These are phyloP conservation scores for Lordiphosa andalusiaca DNA, from an alignment of 2,888 invertebrate genomes.

Conservation along the genomic window DNA sequence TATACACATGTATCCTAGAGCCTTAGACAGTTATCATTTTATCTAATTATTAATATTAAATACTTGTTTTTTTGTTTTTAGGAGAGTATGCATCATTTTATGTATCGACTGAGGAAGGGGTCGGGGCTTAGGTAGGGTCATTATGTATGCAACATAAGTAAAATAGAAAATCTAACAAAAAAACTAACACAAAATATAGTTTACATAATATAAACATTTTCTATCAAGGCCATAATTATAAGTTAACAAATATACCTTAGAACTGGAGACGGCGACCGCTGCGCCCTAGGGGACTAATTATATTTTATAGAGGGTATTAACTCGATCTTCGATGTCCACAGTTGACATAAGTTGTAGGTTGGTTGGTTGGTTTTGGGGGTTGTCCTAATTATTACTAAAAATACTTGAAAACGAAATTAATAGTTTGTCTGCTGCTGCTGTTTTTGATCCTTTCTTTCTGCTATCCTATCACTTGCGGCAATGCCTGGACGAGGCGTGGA, in stretches of 20 bases:
- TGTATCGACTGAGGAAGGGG: conserved; percentile 21
- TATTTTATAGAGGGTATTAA: no score
- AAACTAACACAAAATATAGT: conserved; percentile 26
- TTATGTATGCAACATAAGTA: conserved; percentile 29
- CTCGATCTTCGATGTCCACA: no score
- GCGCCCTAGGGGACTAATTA: conserved; percentile 7
- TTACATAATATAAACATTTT: conserved; percentile 43
- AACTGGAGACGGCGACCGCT: conserved; percentile 9
- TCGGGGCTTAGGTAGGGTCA: conserved; percentile 3
- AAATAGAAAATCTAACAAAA: conserved; percentile 22
- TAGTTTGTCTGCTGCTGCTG: conserved; percentile 10
- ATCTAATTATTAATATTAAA: conserved; percentile 60
- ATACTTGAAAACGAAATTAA: conserved; percentile 51
- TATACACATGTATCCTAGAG: conserved; percentile 46
- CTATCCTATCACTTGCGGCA: conserved; percentile 66
- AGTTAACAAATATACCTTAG: conserved; percentile 12
- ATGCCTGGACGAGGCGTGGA: conserved; percentile 58
- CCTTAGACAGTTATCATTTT: conserved; percentile 52
- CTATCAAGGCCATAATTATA: conserved; percentile 57
- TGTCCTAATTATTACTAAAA: conserved; percentile 45
- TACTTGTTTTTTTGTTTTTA: conserved; percentile 42
- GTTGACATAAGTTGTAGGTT: background rate
- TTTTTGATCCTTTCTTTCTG: conserved; percentile 9
- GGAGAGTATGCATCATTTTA: conserved; percentile 32
- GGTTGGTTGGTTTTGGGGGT: conserved; percentile 15